Evolutionary conservation across 2,113 vertebrate species (phyloP).

Genomic region (Strix aluco): DNA sequence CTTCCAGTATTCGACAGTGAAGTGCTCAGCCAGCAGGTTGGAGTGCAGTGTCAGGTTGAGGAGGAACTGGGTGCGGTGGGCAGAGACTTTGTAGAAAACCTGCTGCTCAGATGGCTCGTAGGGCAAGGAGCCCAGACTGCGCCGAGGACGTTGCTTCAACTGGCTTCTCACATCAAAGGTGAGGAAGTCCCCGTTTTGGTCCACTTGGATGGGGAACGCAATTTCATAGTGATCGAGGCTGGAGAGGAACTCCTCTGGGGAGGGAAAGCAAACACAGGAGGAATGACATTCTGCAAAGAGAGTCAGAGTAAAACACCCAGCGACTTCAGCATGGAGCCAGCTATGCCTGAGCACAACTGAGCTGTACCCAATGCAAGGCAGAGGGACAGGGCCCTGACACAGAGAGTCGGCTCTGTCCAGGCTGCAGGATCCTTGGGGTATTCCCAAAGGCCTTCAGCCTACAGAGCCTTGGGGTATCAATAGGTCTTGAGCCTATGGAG

Average conservation of each 20-base stretch:
- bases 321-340: fast-evolving
- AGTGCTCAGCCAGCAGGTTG: slow-evolving; percentile 87
- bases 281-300: not conserved
- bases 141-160: slow-evolving; percentile 67
- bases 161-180: slow-evolving; percentile 70
- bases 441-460: not conserved
- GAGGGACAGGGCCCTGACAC: too few species aligned
- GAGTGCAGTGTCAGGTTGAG: slow-evolving; percentile 92
- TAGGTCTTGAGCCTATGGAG: not conserved
- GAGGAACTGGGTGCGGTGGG: slow-evolving; percentile 87
- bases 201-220: slow-evolving; percentile 90
- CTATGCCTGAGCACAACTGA: fast-evolving
- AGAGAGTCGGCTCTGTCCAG: not conserved
- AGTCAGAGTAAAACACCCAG: not conserved
- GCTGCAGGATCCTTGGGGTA: not conserved
- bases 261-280: slow-evolving; percentile 24
- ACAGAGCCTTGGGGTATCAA: not conserved
- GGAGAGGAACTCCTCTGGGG: slow-evolving; percentile 91
- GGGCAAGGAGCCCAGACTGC: slow-evolving; percentile 70
- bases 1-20: slow-evolving; percentile 97
- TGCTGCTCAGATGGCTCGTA: slow-evolving; percentile 71
- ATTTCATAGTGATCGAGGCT: slow-evolving; percentile 94
- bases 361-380: fast-evolving
- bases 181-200: slow-evolving; percentile 85
- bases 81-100: slow-evolving; percentile 94